Percentiles rank a stretch among this genome's conserved stretches.
Evolutionary conservation across 1,140 invertebrate species (phyloP).

Genomic region (Mactra quadrangularis): DNA sequence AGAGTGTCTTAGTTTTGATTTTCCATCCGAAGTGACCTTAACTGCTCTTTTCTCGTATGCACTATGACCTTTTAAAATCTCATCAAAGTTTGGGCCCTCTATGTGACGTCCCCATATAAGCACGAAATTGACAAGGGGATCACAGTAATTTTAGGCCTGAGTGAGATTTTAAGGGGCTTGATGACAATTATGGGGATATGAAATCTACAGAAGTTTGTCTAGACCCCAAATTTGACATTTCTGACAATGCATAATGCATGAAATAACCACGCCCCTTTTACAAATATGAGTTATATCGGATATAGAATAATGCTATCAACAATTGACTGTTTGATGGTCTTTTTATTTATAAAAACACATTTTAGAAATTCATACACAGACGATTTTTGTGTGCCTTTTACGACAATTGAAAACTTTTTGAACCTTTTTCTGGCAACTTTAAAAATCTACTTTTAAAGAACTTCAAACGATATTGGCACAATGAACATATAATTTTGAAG

Average conservation of each 20-base stretch:
- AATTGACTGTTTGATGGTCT: too few relatives aligned
- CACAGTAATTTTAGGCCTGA: slow-evolving; percentile 43
- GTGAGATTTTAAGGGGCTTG: slow-evolving; percentile 11
- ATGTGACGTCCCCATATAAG: slow-evolving; percentile 41
- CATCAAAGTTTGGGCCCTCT: slow-evolving; percentile 15
- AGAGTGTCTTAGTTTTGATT: slow-evolving; percentile 25
- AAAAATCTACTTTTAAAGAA: too few relatives aligned
- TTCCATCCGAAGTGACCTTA: slow-evolving; percentile 36
- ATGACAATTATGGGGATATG: neutral
- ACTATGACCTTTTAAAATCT: slow-evolving; percentile 19
- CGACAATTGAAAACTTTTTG: too few relatives aligned
- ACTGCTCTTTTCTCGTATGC: slow-evolving; percentile 39
- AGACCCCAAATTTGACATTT: slow-evolving; percentile 40
- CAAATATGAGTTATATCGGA: too few relatives aligned
- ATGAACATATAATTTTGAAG: too few relatives aligned
- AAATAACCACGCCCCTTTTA: neutral
- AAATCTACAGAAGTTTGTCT: slow-evolving; percentile 26
- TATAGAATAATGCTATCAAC: too few relatives aligned
- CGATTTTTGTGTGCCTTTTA: too few relatives aligned
- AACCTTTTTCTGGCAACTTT: too few relatives aligned
- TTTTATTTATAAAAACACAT: too few relatives aligned
- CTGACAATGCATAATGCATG: slow-evolving; percentile 27
- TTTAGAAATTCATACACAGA: too few relatives aligned
- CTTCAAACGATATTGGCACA: too few relatives aligned
- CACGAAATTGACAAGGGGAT: slow-evolving; percentile 22